phyloP scores from a whole-genome alignment of 2,888 invertebrate species.

The Brachyptera putata region DNA sequence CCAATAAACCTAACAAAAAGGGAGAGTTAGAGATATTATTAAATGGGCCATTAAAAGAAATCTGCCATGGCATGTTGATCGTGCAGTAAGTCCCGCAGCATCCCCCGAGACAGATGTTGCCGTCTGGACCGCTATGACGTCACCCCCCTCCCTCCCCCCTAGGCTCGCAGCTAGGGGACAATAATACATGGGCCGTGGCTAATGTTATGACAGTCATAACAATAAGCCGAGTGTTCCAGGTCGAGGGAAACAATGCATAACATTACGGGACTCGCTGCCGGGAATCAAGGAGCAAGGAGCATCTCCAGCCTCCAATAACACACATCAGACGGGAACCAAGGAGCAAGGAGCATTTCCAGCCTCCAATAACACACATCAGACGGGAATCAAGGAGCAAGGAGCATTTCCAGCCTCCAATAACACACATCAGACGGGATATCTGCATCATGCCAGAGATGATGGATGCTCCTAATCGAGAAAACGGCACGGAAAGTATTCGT shows the following conservation, averaged over 20 bases:
- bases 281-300: neutral
- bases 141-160: neutral
- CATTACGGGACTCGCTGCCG: too few relatives aligned
- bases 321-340: too few relatives aligned
- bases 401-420: too few relatives aligned
- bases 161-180: neutral
- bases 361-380: too few relatives aligned
- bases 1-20: conserved; percentile 16
- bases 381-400: neutral
- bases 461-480: too few relatives aligned
- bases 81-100: too few relatives aligned
- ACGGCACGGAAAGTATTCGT: too few relatives aligned
- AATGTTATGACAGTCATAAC: conserved; percentile 17
- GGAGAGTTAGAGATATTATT: conserved; percentile 1
- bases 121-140: conserved; percentile 9
- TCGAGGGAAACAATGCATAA: neutral
- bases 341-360: neutral
- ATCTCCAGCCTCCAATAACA: too few relatives aligned
- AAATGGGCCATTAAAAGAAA: conserved; percentile 18
- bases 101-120: conserved; percentile 17
- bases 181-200: conserved; percentile 15
- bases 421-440: too few relatives aligned
- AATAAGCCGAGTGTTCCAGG: conserved; percentile 2
- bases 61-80: conserved; percentile 10
- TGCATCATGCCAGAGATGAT: too few relatives aligned